These are phyloP conservation scores for Pelodytes ibericus DNA, from an alignment of 2,797 vertebrate genomes.

Conservation along the genomic window DNA sequence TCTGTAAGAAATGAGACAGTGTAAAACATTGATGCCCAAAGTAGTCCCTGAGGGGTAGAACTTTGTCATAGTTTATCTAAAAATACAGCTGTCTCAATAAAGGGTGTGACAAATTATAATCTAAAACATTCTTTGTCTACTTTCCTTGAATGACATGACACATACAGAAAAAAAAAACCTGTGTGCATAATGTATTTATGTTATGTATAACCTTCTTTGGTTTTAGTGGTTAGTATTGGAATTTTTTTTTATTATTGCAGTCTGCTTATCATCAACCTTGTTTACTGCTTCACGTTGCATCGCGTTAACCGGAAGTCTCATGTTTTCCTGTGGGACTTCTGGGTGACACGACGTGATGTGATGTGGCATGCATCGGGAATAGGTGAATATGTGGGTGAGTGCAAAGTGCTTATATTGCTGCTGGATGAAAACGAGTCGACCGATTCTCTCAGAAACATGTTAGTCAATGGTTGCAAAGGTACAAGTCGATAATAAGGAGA, in stretches of 20 bases:
- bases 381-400: conserved; percentile 26
- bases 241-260: conserved; percentile 19
- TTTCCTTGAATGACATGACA: too few relatives aligned
- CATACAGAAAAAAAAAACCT: background rate
- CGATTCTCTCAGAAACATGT: conserved; percentile 8
- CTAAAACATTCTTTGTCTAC: too few relatives aligned
- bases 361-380: conserved; percentile 50
- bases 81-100: too few relatives aligned
- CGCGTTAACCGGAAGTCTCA: conserved; percentile 58
- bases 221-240: conserved; percentile 11
- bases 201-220: background rate
- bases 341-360: conserved; percentile 57
- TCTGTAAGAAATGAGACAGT: too few relatives aligned
- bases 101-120: too few relatives aligned
- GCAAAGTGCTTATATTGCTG: conserved; percentile 23
- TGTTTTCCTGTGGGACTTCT: conserved; percentile 55
- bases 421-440: conserved; percentile 18
- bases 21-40: too few relatives aligned
- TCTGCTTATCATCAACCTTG: conserved; percentile 25
- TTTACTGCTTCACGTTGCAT: conserved; percentile 55
- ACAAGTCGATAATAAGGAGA: background rate
- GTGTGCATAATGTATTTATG: background rate
- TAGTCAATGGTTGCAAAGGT: background rate
- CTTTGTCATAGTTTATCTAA: too few relatives aligned
- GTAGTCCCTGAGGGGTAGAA: too few relatives aligned